A percentile compares a stretch with the other conserved stretches of the same genome.
Evolutionary conservation across 2,113 vertebrate genomes (phyloP).

Genomic region (Pionites leucogaster): DNA sequence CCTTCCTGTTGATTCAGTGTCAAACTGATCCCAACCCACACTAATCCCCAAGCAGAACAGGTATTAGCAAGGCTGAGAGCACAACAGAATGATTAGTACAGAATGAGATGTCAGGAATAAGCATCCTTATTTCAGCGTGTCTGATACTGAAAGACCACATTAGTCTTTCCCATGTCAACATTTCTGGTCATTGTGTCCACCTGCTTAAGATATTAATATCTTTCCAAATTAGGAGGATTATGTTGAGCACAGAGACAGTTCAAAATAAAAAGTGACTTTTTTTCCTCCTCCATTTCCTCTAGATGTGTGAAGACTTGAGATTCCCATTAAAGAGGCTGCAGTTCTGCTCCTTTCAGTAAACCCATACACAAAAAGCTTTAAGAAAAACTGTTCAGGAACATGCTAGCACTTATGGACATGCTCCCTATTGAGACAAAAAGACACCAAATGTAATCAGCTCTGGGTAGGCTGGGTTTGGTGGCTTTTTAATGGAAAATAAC

Average conservation of each 20-base stretch:
- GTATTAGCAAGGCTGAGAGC: not conserved
- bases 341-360: not conserved
- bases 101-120: constrained; percentile 13
- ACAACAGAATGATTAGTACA: not conserved
- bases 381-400: not conserved
- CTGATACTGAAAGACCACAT: not conserved
- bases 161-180: not conserved
- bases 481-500: no score
- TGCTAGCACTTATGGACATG: not conserved
- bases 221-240: not conserved
- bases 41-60: not conserved
- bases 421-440: not conserved
- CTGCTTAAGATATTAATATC: not conserved
- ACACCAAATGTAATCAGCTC: no score
- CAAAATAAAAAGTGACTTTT: not conserved
- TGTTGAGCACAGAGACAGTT: not conserved
- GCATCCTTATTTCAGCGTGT: not conserved
- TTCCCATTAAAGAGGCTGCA: not conserved
- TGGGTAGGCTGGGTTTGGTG: no score
- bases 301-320: not conserved
- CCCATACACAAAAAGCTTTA: not conserved
- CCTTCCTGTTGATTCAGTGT: not conserved
- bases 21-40: not conserved
- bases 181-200: not conserved
- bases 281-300: not conserved